Base-by-base conservation (phyloP, 2,797 vertebrate genomes). In the Rhyacichthys aspro region DNA sequence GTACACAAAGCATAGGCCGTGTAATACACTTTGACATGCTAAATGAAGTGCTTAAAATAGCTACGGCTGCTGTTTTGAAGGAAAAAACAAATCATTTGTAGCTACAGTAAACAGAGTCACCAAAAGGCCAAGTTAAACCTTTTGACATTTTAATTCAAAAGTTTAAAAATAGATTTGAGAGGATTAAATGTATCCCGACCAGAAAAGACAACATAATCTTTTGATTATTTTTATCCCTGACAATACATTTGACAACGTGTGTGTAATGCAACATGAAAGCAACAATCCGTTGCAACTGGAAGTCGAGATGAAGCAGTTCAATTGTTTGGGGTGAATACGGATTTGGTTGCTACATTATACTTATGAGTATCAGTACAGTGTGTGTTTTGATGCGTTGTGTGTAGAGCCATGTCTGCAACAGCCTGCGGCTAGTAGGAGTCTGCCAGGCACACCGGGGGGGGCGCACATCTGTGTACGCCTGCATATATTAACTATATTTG, bases 1-100 rank as follows among this genome's bases (percentile, higher is more conserved):
- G 38, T 8, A 67, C 70, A 66, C 54, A 72, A 71, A 71, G 63
- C 62, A 10, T 54, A 67, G 79, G 70, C 63, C 70, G 56, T 67
- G 83, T 84, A 85, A 87, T 72, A 71, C 58, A 79, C 83, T 79
- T 74, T 89, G 88, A 88, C 84, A 85, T 62, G 70, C 74, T 79
- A 87, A 88, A 77, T 52, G 55, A 85, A 80, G 70, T 36, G 52
- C 78, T 73, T 49, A 71, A 87, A 89, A 89, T 84, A 89, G 63
- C 68, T 48, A 5, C 2, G 57, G 63, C 60, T 50, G 77, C 55
- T 74, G 79, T 78, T 81, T 72, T 70, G 53, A 79, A 78, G 59
- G 59, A 33, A 73, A 28, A 69, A 62, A 75, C 57, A 59, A 83
- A 76, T 76, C 15, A 68, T 74, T 83, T 82, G 52, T 68, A 59